A percentile compares a stretch with the other conserved stretches of the same genome.
phyloP scores from a whole-genome alignment of 2,888 invertebrate species.

The Gymnoscelis rufifasciata region DNA sequence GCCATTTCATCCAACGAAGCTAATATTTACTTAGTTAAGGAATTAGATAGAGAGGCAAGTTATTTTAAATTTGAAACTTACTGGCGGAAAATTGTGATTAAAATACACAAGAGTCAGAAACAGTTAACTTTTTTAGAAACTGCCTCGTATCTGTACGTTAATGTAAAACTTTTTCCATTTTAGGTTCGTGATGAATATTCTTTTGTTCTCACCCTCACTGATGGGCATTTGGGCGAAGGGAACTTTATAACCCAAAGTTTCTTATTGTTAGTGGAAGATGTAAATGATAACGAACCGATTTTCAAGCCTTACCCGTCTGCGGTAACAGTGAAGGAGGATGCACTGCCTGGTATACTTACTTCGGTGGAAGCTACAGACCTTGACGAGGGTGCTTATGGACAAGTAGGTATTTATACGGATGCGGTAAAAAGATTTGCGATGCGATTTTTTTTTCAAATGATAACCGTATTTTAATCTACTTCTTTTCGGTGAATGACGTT shows the following conservation, averaged over 20 bases:
- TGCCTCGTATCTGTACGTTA: too few species aligned
- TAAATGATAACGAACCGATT: constrained; percentile 93
- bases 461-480: too few species aligned
- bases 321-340: constrained; percentile 88
- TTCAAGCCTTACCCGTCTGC: constrained; percentile 92
- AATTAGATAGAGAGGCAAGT: constrained; percentile 92
- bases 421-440: too few species aligned
- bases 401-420: constrained; percentile 77
- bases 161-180: constrained; percentile 2
- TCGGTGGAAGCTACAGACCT: constrained; percentile 92
- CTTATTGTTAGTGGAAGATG: constrained; percentile 92
- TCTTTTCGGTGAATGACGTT: too few species aligned
- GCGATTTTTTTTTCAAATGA: too few species aligned
- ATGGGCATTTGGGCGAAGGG: constrained; percentile 91
- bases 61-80: too few species aligned
- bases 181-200: constrained; percentile 92
- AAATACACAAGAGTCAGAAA: too few species aligned
- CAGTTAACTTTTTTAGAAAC: too few species aligned
- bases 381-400: constrained; percentile 95
- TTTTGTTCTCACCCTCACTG: constrained; percentile 91
- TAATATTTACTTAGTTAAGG: constrained; percentile 91
- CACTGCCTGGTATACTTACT: constrained; percentile 85
- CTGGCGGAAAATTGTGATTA: too few species aligned
- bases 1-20: constrained; percentile 90
- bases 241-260: constrained; percentile 94